Conservation (phyloP, 2,113 vertebrate species). For the Siniperca knerii region DNA sequence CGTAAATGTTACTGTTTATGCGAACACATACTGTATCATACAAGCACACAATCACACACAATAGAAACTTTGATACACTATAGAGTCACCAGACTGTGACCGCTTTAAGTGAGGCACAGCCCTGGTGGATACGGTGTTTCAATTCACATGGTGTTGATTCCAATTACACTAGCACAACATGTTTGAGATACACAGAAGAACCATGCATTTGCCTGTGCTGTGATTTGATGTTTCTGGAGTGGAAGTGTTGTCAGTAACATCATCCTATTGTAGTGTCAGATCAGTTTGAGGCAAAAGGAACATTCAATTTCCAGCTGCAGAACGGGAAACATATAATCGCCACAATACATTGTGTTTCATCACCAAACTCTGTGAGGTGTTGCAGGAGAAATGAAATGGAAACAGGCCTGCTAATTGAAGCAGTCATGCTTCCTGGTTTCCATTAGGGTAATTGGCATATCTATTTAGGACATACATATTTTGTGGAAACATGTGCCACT, state of each 20-base stretch:
- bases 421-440: conserved; percentile 76
- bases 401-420: conserved; percentile 79
- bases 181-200: conserved; percentile 52
- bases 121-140: conserved; percentile 35
- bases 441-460: conserved; percentile 82
- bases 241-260: conserved; percentile 42
- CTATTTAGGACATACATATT: conserved; percentile 79
- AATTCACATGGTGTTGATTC: conserved; percentile 63
- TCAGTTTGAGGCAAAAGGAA: conserved; percentile 58
- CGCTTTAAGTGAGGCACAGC: conserved; percentile 26
- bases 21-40: conserved; percentile 3
- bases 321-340: conserved; percentile 47
- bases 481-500: conserved; percentile 70
- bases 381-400: conserved; percentile 70
- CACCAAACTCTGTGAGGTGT: conserved; percentile 75
- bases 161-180: conserved; percentile 63
- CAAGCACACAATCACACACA: conserved; percentile 30
- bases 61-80: conserved; percentile 22
- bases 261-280: conserved; percentile 51
- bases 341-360: conserved; percentile 67
- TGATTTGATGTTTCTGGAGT: conserved; percentile 60
- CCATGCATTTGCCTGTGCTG: conserved; percentile 46
- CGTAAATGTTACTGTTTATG: neutral
- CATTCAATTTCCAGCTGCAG: conserved; percentile 61
- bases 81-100: conserved; percentile 66